A percentile compares a stretch with the other conserved stretches of the same genome.
phyloP scores from a whole-genome alignment of 2,888 invertebrate species.

The Drosophila cyrtoloma region DNA sequence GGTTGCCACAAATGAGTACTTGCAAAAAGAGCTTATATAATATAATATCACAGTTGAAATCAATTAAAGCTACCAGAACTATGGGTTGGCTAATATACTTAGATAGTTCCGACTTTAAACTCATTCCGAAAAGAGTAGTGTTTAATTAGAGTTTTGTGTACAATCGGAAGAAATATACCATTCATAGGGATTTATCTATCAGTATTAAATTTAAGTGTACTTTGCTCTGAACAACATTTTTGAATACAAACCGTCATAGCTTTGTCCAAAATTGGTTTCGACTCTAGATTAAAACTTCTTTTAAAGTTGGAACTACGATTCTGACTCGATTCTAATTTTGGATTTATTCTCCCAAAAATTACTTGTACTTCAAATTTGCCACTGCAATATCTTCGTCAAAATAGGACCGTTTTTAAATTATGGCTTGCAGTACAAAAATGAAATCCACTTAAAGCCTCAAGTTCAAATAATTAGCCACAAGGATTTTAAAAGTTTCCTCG shows the following conservation, averaged over 20 bases:
- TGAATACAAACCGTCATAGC: background rate
- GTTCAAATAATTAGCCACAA: background rate
- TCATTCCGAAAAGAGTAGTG: background rate
- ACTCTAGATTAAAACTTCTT: background rate
- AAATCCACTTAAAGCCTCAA: background rate
- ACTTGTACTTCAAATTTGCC: background rate
- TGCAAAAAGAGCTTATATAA: background rate
- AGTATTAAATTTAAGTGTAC: background rate
- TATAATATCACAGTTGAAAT: background rate
- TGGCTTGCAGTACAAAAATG: background rate
- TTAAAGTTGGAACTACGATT: background rate
- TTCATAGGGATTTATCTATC: background rate
- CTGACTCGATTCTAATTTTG: background rate
- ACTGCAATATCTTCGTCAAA: background rate
- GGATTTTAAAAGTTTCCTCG: background rate
- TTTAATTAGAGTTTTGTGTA: background rate
- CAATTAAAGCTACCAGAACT: background rate
- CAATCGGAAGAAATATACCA: background rate
- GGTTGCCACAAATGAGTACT: background rate
- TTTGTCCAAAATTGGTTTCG: background rate
- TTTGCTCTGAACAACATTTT: background rate
- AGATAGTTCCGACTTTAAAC: background rate
- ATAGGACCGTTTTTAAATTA: background rate
- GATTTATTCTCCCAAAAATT: too few species aligned
- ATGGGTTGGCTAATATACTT: background rate